Percentiles rank a stretch among this genome's conserved stretches.
Evolutionary conservation across 1,140 invertebrate genomes (phyloP).

Genomic region (Planococcus citri): DNA sequence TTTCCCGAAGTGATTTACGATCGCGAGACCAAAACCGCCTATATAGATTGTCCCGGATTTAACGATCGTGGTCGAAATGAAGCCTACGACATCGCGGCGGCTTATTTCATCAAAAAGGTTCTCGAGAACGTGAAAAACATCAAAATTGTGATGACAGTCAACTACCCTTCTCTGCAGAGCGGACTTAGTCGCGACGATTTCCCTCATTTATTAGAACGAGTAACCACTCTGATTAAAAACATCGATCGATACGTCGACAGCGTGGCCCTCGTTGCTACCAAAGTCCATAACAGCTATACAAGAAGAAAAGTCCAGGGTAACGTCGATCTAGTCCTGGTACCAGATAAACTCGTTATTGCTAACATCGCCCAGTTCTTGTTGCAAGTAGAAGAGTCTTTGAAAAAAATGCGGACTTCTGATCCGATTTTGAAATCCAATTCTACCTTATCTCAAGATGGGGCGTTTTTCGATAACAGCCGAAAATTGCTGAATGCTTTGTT

Average conservation of each 20-base stretch:
- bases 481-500: too few species aligned
- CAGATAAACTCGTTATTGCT: neutral
- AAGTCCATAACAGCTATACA: constrained; percentile 23
- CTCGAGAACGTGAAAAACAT: constrained; percentile 23
- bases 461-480: too few species aligned
- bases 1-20: constrained; percentile 26
- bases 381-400: neutral
- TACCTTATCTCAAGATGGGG: too few species aligned
- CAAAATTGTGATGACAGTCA: constrained; percentile 26
- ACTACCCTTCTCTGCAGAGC: constrained; percentile 22
- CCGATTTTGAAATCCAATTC: too few species aligned
- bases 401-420: too few species aligned
- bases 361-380: constrained; percentile 20
- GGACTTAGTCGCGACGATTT: constrained; percentile 26
- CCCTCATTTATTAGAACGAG: constrained; percentile 21
- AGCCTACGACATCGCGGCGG: constrained; percentile 25
- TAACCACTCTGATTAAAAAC: constrained; percentile 22
- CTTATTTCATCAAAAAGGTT: constrained; percentile 27
- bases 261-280: constrained; percentile 26
- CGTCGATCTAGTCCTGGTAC: neutral
- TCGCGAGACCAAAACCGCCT: neutral
- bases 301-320: neutral
- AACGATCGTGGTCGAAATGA: constrained; percentile 25
- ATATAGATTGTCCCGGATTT: constrained; percentile 29
- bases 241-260: constrained; percentile 23